Evolutionary conservation across 2,888 invertebrate species (phyloP).

Genomic region (Temnothorax unifasciatus): DNA sequence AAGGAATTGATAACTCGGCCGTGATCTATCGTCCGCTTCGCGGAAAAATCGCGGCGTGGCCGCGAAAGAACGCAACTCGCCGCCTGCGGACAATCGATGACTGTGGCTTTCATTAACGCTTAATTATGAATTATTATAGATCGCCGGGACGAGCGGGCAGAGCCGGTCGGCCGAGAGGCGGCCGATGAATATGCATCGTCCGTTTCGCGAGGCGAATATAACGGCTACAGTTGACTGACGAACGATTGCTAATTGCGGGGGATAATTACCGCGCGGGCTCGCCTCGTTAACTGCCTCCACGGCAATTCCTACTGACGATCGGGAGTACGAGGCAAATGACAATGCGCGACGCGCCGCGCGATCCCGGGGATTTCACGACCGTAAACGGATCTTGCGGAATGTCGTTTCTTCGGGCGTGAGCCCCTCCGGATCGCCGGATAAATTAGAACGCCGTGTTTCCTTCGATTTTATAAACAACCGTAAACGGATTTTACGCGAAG

Average conservation of each 20-base stretch:
- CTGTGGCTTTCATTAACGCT: constrained; percentile 42
- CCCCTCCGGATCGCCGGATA: neutral
- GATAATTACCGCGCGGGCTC: constrained; percentile 58
- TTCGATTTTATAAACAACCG: constrained; percentile 18
- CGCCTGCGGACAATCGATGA: constrained; percentile 21
- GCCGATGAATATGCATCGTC: constrained; percentile 57
- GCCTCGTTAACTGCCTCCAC: constrained; percentile 50
- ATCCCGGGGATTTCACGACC: neutral
- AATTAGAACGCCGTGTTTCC: constrained; percentile 3
- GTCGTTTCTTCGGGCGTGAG: neutral
- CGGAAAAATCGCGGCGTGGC: constrained; percentile 5
- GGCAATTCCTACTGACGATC: neutral
- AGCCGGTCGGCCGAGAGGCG: neutral
- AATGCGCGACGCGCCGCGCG: neutral
- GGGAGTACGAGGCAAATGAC: neutral
- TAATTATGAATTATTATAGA: constrained; percentile 56
- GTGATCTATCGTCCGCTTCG: constrained; percentile 24
- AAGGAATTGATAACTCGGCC: constrained; percentile 9
- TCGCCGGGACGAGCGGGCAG: neutral
- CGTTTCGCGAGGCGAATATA: constrained; percentile 22
- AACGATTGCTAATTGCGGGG: constrained; percentile 64
- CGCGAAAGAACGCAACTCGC: neutral
- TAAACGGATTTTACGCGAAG: constrained; percentile 28
- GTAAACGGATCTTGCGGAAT: neutral
- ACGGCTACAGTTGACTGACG: constrained; percentile 52